Percentiles rank a stretch among this genome's conserved stretches.
Evolutionary conservation across 1,140 invertebrate species (phyloP).

Genomic region (Anagrus nilaparvatae): DNA sequence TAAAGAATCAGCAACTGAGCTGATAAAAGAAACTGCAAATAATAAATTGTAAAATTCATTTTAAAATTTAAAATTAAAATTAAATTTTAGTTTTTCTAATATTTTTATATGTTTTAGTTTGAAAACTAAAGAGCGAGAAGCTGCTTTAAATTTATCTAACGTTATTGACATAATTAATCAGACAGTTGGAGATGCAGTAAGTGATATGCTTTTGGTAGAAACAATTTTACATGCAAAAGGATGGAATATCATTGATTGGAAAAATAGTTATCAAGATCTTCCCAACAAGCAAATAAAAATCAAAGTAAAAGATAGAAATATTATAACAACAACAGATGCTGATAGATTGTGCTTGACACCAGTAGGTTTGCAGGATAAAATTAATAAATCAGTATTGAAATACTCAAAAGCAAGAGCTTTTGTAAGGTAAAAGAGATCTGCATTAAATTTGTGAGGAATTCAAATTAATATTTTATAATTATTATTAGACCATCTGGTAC

Average conservation of each 20-base stretch:
- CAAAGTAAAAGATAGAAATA: conserved; percentile 71
- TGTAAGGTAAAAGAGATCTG: conserved; percentile 51
- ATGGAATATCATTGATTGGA: conserved; percentile 73
- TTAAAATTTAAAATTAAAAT: conserved; percentile 6
- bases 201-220: conserved; percentile 91
- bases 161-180: conserved; percentile 86
- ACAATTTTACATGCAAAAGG: conserved; percentile 72
- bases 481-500: conserved; percentile 83
- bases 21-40: conserved; percentile 37
- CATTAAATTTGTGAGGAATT: not conserved
- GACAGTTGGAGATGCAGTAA: conserved; percentile 94
- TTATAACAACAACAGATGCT: conserved; percentile 77
- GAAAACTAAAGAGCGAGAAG: conserved; percentile 35
- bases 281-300: conserved; percentile 87
- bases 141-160: conserved; percentile 51
- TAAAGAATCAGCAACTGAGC: conserved; percentile 51
- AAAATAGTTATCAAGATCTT: conserved; percentile 69
- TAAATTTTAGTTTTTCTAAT: not conserved
- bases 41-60: conserved; percentile 20
- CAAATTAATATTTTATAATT: not conserved
- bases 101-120: conserved; percentile 21
- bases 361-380: conserved; percentile 68
- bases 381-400: conserved; percentile 60
- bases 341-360: conserved; percentile 72
- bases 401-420: conserved; percentile 73